Conservation (phyloP, 2,113 vertebrate genomes). For the Oplegnathus fasciatus region DNA sequence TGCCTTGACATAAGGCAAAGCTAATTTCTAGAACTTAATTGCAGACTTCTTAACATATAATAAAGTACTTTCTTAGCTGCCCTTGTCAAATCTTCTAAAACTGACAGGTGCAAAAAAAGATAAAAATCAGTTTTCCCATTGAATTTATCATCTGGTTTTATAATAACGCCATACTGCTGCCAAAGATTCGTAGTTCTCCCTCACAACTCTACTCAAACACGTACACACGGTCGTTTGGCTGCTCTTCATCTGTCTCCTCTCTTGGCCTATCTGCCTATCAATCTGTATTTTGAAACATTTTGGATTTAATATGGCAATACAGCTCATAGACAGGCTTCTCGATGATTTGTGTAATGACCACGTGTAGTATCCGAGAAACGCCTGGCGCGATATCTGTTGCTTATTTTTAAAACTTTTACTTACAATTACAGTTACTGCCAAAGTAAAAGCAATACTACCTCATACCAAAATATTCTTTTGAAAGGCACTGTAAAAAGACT, state of each 20-base stretch:
- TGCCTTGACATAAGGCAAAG: background rate
- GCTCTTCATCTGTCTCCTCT: slow-evolving; percentile 5
- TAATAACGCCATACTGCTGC: slow-evolving; percentile 1
- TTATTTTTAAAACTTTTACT: background rate
- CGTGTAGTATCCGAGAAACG: background rate
- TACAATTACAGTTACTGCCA: background rate
- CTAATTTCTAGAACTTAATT: background rate
- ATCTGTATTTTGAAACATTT: slow-evolving; percentile 42
- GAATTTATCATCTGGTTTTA: slow-evolving; percentile 5
- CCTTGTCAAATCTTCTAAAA: slow-evolving; percentile 4
- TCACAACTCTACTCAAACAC: slow-evolving; percentile 24
- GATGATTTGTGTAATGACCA: background rate
- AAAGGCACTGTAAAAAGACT: background rate
- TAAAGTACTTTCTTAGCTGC: background rate
- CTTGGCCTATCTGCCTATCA: slow-evolving; percentile 2
- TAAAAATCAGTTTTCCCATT: background rate
- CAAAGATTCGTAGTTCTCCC: background rate
- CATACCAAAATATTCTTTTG: slow-evolving; percentile 7
- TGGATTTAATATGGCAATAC: background rate
- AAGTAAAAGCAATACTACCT: slow-evolving; percentile 2
- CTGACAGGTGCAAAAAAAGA: slow-evolving; percentile 33
- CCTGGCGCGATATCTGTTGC: too few relatives aligned
- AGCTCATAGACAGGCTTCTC: slow-evolving; percentile 19
- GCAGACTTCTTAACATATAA: background rate
- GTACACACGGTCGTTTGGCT: slow-evolving; percentile 3